A percentile compares a stretch with the other conserved stretches of the same genome.
Evolutionary conservation across 2,888 invertebrate genomes (phyloP).

Genomic region (Synanthedon formicaeformis): DNA sequence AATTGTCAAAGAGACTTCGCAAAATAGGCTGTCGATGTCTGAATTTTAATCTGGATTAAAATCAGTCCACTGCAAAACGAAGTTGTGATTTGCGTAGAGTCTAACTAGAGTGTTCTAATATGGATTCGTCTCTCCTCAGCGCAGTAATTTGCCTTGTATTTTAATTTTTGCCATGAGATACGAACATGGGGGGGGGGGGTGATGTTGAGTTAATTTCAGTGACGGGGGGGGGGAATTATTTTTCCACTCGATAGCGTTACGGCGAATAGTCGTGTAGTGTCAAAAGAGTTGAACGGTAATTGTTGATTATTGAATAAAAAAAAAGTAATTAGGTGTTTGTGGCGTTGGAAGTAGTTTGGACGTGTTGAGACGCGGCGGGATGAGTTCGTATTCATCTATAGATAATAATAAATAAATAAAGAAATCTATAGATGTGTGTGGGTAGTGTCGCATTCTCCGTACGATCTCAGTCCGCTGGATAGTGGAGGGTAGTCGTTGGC

Average conservation of each 20-base stretch:
- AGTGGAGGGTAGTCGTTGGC: conserved; percentile 44
- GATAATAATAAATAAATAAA: too few relatives aligned
- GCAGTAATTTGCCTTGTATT: conserved; percentile 41
- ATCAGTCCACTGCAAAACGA: too few relatives aligned
- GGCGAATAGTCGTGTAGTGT: conserved; percentile 60
- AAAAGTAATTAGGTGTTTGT: conserved; percentile 63
- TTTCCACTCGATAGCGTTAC: conserved; percentile 64
- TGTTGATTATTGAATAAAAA: conserved; percentile 68
- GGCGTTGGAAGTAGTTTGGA: conserved; percentile 54
- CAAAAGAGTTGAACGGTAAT: conserved; percentile 64
- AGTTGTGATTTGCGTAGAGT: too few relatives aligned
- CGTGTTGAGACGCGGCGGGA: conserved; percentile 1
- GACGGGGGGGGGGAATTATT: conserved; percentile 57
- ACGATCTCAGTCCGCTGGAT: conserved; percentile 11
- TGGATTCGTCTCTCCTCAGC: conserved; percentile 3
- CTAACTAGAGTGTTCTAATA: neutral
- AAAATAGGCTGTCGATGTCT: neutral
- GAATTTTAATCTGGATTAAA: conserved; percentile 6
- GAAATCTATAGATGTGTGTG: neutral
- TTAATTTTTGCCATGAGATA: conserved; percentile 49
- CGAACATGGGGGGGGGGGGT: conserved; percentile 29
- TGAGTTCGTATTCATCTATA: neutral
- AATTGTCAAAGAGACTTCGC: neutral
- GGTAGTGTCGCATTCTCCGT: conserved; percentile 2
- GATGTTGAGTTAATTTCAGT: conserved; percentile 56